These are phyloP conservation scores for Callocephalon fimbriatum DNA, from an alignment of 2,113 vertebrate genomes.

Conservation along the genomic window DNA sequence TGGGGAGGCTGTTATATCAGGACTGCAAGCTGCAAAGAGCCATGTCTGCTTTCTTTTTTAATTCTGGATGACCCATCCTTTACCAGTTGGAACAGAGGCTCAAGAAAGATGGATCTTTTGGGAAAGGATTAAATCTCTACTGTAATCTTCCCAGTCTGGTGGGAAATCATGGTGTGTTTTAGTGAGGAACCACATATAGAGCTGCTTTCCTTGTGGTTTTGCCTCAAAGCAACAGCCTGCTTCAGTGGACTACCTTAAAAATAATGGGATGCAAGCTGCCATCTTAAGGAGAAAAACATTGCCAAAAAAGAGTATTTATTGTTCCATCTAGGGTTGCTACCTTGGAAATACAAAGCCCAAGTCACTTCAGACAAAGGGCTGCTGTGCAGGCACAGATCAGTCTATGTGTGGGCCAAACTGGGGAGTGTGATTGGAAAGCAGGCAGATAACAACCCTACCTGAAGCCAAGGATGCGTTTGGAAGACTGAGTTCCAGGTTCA, in stretches of 20 bases:
- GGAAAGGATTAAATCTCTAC: conserved; percentile 13
- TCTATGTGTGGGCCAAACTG: conserved; percentile 24
- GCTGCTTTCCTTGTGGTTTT: neutral
- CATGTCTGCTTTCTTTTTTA: conserved; percentile 21
- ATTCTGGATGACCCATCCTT: conserved; percentile 40
- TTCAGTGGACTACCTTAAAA: conserved; percentile 53
- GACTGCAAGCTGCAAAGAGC: conserved; percentile 51
- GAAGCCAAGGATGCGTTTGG: conserved; percentile 53
- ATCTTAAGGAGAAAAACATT: conserved; percentile 48
- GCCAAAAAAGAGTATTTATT: conserved; percentile 58
- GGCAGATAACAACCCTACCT: conserved; percentile 46
- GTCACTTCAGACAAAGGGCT: conserved; percentile 57
- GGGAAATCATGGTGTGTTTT: conserved; percentile 1
- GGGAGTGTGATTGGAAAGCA: conserved; percentile 44
- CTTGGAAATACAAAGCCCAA: conserved; percentile 61
- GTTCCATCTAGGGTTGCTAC: conserved; percentile 46
- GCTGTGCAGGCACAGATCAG: conserved; percentile 40
- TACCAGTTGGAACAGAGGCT: neutral
- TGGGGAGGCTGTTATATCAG: conserved; percentile 47
- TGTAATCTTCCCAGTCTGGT: neutral
- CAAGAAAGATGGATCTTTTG: conserved; percentile 33
- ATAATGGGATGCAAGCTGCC: conserved; percentile 4
- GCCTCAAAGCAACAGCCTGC: neutral
- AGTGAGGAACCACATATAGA: neutral
- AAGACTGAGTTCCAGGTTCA: conserved; percentile 43